Evolutionary conservation across 2,113 vertebrate genomes (phyloP), one percentile per base, ranked within the genome.

Genomic region (Phaetusa simplex): DNA sequence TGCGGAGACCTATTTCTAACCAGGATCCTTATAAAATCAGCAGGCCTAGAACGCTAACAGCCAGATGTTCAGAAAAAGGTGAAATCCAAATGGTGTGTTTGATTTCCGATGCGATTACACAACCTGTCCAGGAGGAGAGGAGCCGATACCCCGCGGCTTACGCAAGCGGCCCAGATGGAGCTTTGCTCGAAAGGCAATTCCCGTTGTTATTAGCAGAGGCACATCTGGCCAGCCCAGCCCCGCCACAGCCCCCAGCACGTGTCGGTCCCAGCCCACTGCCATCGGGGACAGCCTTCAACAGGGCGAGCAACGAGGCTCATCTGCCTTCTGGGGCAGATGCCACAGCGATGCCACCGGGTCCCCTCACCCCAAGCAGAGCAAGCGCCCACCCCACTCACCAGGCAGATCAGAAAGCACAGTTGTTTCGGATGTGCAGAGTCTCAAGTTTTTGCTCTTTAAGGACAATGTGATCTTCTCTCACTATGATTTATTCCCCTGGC

Each of bases 1-100:
- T 4, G 2, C 30, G 49, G 27, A 62, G 83, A 45, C 15, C 34
- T 36, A 15, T 45, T 88, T 32, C 70, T 76, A 69, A 67, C 34
- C 29, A 55, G 34, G 17, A 65, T 23, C 36, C 49, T 83, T 45
- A 55, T 1, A 53, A 90, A 93, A 82, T 73, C 84, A 95, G 84
- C 58, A 72, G 79, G 73, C 62, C 85, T 66, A 40, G 80, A 85
- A 43, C 0, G 0, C 11, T 3, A 82, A 30, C 49, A 52, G 87
- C 78, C 96, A 96, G 96, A 97, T 96, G 96, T 95, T 93, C 78
- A 58, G 59, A 42, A 81, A 71, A 94, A 95, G 95, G 96, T 96
- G 66, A 85, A 96, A 77, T 38, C 62, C 82, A 87, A 87, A 65
- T 5, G 11, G 7, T 29, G 0, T 11, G 3, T 91, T 77, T 90